Evolutionary conservation across 2,797 vertebrate genomes (phyloP), one percentile per base, ranked within the genome.

Genomic region (Sebastes nivosus): DNA sequence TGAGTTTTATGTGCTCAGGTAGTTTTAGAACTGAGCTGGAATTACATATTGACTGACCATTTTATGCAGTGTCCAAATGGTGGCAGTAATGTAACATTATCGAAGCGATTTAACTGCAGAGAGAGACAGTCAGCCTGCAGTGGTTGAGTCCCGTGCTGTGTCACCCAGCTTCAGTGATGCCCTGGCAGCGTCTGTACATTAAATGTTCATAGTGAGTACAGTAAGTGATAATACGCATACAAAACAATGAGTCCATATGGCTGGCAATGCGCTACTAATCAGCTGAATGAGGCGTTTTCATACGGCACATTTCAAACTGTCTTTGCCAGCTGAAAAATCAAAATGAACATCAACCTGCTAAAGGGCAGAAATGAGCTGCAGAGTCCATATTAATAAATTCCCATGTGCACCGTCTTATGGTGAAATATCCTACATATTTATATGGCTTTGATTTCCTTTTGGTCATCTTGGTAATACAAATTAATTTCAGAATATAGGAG

Each of bases 61-160:
- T 81, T 90, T 81, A 52, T 12, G 46, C 64, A 42, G 34, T 4
- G 65, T 76, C 88, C 91, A 90, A 91, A 74, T 59, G 91, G 90
- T 87, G 92, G 91, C 88, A 90, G 92, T 83, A 83, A 90, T 54
- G 88, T 59, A 80, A 84, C 82, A 71, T 55, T 24, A 61, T 64
- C n/a, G 10, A 42, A 60, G 59, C 61, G 2, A 3, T 67, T 22
- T 18, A 27, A 57, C 68, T 61, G 63, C 73, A 80, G 50, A 10
- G 81, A 7, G 42, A 7, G 34, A 52, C 30, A 2, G 46, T 13
- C 5, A 29, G 59, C 22, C 46, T 27, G 73, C 30, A 5, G n/a
- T 9, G 32, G 16, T 8, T 27, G 24, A 16, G 55, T 27, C 55
- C 50, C 18, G 46, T 12, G 55, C 72, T 54, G 34, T 14, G 24